Conservation (phyloP, 2,888 invertebrate species). For the Neoitamus cyanurus region DNA sequence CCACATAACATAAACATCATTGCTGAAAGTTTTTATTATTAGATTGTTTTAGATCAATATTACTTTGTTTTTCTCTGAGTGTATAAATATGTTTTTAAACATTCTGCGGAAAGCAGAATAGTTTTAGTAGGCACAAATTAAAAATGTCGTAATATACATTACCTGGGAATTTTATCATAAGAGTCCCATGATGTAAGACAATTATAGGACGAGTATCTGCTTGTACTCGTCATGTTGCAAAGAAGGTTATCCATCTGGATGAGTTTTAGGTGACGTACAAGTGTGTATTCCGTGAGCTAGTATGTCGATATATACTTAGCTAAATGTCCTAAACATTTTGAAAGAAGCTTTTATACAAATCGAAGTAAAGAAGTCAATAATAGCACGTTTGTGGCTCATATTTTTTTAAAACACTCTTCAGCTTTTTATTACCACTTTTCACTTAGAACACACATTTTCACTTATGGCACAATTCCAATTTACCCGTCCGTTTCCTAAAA, state of each 20-base stretch:
- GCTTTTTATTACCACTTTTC: background rate
- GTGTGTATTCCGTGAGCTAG: background rate
- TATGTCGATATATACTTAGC: background rate
- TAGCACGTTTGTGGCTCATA: background rate
- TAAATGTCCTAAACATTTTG: conserved; percentile 34
- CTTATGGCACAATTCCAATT: background rate
- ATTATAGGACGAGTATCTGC: conserved; percentile 89
- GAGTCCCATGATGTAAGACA: conserved; percentile 92
- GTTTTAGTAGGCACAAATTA: background rate
- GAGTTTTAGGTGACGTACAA: background rate
- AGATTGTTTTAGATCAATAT: too few species aligned
- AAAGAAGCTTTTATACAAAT: background rate
- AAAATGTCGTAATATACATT: conserved; percentile 53
- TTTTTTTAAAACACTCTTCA: background rate
- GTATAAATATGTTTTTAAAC: background rate
- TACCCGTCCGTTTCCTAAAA: background rate
- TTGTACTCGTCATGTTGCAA: conserved; percentile 70
- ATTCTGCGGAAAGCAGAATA: background rate
- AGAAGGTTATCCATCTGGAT: conserved; percentile 65
- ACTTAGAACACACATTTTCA: background rate
- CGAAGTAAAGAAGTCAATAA: background rate
- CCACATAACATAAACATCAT: too few species aligned
- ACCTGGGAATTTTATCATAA: conserved; percentile 92
- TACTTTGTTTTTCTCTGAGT: too few species aligned
- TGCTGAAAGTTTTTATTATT: too few species aligned